A percentile compares a stretch with the other conserved stretches of the same genome.
Conservation (phyloP, 2,113 vertebrate species). For the Rallus limicola region DNA sequence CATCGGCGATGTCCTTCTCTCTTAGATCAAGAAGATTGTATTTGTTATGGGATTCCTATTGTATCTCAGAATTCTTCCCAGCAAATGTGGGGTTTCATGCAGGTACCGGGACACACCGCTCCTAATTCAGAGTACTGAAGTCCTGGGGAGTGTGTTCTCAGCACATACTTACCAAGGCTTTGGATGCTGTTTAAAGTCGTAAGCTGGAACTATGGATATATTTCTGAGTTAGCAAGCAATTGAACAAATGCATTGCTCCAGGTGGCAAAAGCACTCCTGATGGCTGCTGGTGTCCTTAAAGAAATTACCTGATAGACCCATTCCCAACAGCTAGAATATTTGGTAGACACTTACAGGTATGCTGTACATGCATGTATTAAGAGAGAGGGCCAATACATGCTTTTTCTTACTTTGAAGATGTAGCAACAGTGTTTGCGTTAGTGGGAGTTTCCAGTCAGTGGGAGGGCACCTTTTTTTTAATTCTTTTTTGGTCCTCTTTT, state of each 20-base stretch:
- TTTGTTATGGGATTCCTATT: conserved; percentile 21
- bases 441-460: not conserved
- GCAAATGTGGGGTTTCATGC: not conserved
- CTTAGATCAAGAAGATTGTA: conserved; percentile 60
- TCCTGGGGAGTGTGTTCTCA: not conserved
- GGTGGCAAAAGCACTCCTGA: not conserved
- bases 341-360: not conserved
- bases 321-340: not conserved
- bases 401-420: not conserved
- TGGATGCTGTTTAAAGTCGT: not conserved
- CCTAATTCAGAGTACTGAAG: not conserved
- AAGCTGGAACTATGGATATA: not conserved
- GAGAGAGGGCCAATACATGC: not conserved
- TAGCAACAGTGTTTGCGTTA: not conserved
- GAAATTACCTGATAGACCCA: not conserved
- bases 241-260: not conserved
- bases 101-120: not conserved
- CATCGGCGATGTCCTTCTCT: conserved; percentile 62
- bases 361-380: not conserved
- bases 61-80: not conserved
- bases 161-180: not conserved
- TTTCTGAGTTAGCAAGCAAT: not conserved
- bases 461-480: not conserved
- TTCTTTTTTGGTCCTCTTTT: too few species aligned
- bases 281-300: not conserved